Evolutionary conservation across 1,140 invertebrate species (phyloP), one percentile per base, ranked within the genome.

Genomic region (Drosophila nebulosa): DNA sequence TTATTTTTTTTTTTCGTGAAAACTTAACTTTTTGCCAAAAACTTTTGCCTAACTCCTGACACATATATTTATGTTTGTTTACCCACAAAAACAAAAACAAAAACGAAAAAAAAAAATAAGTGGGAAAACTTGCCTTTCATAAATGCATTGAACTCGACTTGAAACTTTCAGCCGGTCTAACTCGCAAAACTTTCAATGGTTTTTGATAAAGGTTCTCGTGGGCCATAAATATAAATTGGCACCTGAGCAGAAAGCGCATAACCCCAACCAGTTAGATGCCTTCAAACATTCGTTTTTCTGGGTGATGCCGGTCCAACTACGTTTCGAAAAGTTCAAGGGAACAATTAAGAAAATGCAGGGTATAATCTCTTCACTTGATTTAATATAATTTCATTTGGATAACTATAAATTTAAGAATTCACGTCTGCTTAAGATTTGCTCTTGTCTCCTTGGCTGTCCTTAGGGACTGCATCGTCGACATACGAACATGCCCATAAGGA

Each of bases 111-210:
- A 46, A 18, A 16, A 42, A 21, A n/a, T n/a, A n/a, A 52, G 65
- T 18, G 24, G 22, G 32, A 32, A 65, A 73, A 65, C 9, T 65
- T 65, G 53, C 16, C 46, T 30, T 7, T 61, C 71, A 74, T 67
- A 74, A 74, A 74, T 74, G 71, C 71, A 74, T 68, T 74, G 55
- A 74, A 74, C 69, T 66, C 46, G 50, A 65, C 50, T 56, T 66
- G 27, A 61, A 53, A 22, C 66, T 56, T 22, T 26, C 10, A 16
- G 39, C 12, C 39, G 39, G 39, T 21, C 30, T 32, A 9, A 21
- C 16, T 32, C 30, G 18, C 4, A 46, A 46, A 46, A 46, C 39
- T 46, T 46, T 16, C 16, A 46, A 9, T 46, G 39, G 39, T 21
- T 46, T 46, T 46, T 46, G 39, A 46, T 21, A 46, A 46, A 46